Evolutionary conservation across 1,140 invertebrate genomes (phyloP).

Genomic region (Ceratoteleas bidentatus): DNA sequence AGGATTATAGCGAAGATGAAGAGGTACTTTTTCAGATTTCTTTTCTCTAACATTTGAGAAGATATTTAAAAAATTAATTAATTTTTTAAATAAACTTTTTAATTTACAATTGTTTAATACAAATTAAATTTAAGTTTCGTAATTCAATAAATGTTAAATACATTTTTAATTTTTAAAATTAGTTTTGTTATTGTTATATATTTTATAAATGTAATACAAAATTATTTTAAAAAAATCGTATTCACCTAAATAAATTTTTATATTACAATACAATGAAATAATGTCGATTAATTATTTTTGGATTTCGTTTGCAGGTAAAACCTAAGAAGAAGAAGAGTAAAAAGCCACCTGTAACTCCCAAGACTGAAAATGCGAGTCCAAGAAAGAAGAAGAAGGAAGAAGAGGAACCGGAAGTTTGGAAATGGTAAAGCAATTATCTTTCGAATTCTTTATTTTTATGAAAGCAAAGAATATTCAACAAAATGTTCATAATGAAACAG

Average conservation of each 20-base stretch:
- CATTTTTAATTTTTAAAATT: constrained; percentile 16
- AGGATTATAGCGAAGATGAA: constrained; percentile 83
- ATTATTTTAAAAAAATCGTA: no score
- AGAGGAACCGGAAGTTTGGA: constrained; percentile 94
- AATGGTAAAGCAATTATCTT: constrained; percentile 86
- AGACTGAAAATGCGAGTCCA: constrained; percentile 74
- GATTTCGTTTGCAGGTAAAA: constrained; percentile 53
- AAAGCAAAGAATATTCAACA: no score
- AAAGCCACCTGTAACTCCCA: constrained; percentile 59
- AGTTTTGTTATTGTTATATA: constrained; percentile 5
- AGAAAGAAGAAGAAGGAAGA: constrained; percentile 90
- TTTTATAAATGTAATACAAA: constrained; percentile 8
- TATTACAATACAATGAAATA: no score
- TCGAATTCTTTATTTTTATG: background rate
- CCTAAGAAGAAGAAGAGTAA: constrained; percentile 75
- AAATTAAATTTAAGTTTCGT: no score
- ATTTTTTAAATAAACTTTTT: no score
- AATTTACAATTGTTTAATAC: no score
- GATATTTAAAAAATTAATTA: no score
- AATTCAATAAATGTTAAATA: no score
- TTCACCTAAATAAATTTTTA: no score
- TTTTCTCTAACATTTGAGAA: no score
- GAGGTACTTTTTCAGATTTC: constrained; percentile 66
- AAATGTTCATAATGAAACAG: no score
- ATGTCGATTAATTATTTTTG: background rate